phyloP scores from a whole-genome alignment of 1,140 invertebrate species.

The Hermetia illucens region DNA sequence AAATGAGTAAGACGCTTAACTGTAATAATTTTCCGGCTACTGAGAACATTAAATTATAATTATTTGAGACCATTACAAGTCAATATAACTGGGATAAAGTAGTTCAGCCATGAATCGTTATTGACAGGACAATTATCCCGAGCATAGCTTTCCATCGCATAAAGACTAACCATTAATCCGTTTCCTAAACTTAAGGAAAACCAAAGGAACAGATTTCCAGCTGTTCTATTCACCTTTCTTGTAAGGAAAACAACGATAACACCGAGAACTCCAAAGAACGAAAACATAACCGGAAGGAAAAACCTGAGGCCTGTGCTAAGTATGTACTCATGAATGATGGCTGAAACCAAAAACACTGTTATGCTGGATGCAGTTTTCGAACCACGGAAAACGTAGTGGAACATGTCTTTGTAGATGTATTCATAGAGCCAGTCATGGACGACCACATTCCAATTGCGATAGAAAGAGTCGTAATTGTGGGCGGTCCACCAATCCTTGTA shows the following conservation, averaged over 20 bases:
- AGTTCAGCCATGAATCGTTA: slow-evolving; percentile 31
- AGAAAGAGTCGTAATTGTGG: slow-evolving; percentile 64
- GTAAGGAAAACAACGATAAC: slow-evolving; percentile 40
- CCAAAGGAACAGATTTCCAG: slow-evolving; percentile 75
- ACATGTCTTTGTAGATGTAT: slow-evolving; percentile 82
- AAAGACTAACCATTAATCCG: slow-evolving; percentile 60
- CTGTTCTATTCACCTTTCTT: slow-evolving; percentile 32
- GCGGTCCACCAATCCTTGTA: slow-evolving; percentile 96
- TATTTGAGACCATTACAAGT: slow-evolving; percentile 29
- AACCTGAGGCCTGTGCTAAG: slow-evolving; percentile 61
- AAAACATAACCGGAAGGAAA: slow-evolving; percentile 74
- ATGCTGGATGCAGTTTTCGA: slow-evolving; percentile 38
- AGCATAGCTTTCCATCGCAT: slow-evolving; percentile 76
- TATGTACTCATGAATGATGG: slow-evolving; percentile 76
- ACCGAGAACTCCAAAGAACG: slow-evolving; percentile 49
- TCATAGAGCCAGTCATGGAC: slow-evolving; percentile 90
- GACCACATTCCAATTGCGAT: slow-evolving; percentile 86
- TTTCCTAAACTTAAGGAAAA: slow-evolving; percentile 58
- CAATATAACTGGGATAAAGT: slow-evolving; percentile 43
- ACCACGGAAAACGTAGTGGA: slow-evolving; percentile 36
- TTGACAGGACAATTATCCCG: slow-evolving; percentile 55
- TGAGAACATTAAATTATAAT: no score
- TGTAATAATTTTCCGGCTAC: no score
- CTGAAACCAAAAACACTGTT: slow-evolving; percentile 47
- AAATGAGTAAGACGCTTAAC: no score